Conservation (phyloP, 2,797 vertebrate species). For the Halcyon chelicuti region DNA sequence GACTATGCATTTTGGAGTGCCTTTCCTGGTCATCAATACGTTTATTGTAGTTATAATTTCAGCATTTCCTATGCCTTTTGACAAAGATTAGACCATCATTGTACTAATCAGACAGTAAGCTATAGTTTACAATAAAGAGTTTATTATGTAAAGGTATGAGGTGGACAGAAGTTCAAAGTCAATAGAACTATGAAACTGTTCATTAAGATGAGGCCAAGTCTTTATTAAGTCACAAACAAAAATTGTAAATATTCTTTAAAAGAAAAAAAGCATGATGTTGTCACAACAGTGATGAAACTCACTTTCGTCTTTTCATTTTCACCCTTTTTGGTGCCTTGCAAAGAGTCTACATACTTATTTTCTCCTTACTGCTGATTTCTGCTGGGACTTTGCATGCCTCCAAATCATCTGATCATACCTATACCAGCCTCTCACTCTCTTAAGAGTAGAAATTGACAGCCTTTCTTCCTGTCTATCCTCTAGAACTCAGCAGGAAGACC, state of each 20-base stretch:
- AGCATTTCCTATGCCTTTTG: neutral
- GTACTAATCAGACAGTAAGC: neutral
- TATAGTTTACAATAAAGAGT: neutral
- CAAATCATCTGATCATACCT: neutral
- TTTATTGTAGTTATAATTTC: neutral
- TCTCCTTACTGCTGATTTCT: neutral
- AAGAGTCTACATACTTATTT: neutral
- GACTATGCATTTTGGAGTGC: neutral
- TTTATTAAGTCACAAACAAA: neutral
- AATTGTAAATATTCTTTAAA: neutral
- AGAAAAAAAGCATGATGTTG: neutral
- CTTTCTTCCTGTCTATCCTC: neutral
- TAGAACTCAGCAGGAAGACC: neutral
- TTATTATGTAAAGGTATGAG: neutral
- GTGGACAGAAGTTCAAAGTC: neutral
- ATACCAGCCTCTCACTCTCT: neutral
- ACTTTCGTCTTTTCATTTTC: neutral
- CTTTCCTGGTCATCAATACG: neutral
- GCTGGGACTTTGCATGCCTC: neutral
- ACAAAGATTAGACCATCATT: neutral
- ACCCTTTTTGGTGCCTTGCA: neutral
- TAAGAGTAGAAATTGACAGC: neutral
- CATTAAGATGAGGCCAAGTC: neutral
- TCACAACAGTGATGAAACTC: neutral
- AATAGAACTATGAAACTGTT: neutral